Percentiles rank a stretch among this genome's conserved stretches.
phyloP scores from a whole-genome alignment of 2,888 invertebrate genomes.

The Rugalucina vietnamica region DNA sequence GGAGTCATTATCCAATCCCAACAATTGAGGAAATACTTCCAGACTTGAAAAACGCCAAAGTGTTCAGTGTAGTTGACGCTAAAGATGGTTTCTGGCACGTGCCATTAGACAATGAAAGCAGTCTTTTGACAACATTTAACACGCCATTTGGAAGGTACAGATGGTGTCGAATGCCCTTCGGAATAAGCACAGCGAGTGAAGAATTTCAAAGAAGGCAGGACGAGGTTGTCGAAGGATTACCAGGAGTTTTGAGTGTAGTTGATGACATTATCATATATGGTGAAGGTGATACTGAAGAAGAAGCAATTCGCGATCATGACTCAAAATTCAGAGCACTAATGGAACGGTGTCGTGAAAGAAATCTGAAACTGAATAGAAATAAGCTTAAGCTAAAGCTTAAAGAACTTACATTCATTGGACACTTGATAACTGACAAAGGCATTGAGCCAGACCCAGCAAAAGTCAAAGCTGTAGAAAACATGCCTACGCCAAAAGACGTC shows the following conservation, averaged over 20 bases:
- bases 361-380: not conserved
- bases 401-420: too few relatives aligned
- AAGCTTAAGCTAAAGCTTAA: not conserved
- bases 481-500: constrained; percentile 48
- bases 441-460: too few relatives aligned
- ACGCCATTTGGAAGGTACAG: constrained; percentile 63
- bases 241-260: constrained; percentile 37
- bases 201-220: constrained; percentile 53
- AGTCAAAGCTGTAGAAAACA: too few relatives aligned
- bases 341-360: not conserved
- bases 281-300: constrained; percentile 24
- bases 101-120: not conserved
- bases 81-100: not conserved
- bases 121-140: constrained; percentile 55
- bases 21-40: constrained; percentile 1
- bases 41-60: not conserved
- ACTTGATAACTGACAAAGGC: too few relatives aligned
- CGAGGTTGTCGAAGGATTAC: constrained; percentile 42
- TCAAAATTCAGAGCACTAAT: not conserved
- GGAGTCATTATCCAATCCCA: constrained; percentile 47
- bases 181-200: constrained; percentile 60
- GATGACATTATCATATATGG: constrained; percentile 54
- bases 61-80: not conserved
- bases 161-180: constrained; percentile 62
- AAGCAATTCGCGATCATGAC: not conserved